A percentile compares a stretch with the other conserved stretches of the same genome.
phyloP scores from a whole-genome alignment of 2,113 vertebrate genomes.

The Gobiocypris rarus region DNA sequence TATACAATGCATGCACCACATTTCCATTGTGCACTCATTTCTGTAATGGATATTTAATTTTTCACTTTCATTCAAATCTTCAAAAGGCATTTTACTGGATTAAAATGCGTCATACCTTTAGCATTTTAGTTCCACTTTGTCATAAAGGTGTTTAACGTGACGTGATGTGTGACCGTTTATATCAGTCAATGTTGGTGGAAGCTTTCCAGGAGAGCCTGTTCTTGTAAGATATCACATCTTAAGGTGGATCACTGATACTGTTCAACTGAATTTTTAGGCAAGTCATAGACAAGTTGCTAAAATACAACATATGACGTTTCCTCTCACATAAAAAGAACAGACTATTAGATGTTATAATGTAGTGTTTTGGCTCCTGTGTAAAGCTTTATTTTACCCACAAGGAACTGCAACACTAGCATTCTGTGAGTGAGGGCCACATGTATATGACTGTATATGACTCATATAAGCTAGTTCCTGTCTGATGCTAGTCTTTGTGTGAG shows the following conservation, averaged over 20 bases:
- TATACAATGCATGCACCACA: neutral
- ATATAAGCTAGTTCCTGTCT: neutral
- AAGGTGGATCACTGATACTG: neutral
- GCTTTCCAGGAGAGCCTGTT: conserved; percentile 18
- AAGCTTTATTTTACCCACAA: neutral
- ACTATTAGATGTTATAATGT: neutral
- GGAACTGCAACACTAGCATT: neutral
- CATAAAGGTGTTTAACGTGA: neutral
- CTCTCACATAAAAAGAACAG: neutral
- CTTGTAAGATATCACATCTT: conserved; percentile 2
- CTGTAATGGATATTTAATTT: neutral
- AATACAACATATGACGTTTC: neutral
- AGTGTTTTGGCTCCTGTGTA: neutral
- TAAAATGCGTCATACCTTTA: neutral
- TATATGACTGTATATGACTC: neutral
- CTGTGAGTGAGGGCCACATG: neutral
- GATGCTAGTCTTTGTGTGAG: neutral
- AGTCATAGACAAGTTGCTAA: neutral
- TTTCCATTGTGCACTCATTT: neutral
- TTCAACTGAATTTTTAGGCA: neutral
- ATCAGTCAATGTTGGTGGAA: neutral
- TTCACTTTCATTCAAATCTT: neutral
- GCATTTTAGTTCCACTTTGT: neutral
- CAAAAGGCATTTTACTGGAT: neutral
- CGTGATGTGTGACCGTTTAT: neutral